Base-by-base conservation (phyloP, 2,888 invertebrate species). In the Drosophila parthenogenetica region DNA sequence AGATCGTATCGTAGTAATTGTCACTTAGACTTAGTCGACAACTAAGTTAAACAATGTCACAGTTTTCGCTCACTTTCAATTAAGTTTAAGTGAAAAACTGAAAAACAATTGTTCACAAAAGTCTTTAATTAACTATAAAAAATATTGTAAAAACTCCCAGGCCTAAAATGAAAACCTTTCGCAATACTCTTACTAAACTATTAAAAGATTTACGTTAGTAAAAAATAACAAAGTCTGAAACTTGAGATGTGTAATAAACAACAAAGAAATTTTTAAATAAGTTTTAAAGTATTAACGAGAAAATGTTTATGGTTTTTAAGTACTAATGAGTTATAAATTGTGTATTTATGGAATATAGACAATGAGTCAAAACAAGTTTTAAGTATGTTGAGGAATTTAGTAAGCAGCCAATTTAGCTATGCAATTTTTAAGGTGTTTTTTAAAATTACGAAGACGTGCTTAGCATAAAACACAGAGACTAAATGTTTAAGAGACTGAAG, bases 41-140 rank as follows among this genome's bases (percentile, higher is more conserved):
- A 48, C 51, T 42, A 25, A 57, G 25, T 55, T 2, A 40, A 40
- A 72, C 17, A 57, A 25, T 37, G 51, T 10, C 14, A 5, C 4
- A 32, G 53, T 19, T 57, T 19, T 22, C 59, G 60, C 53, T 57
- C 45, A 19, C 51, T 42, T 42, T 67, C 42, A 57, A 63, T 48
- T 25, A 29, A 57, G 29, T 19, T 50, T 40, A 68, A 53, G 54
- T 68, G 63, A 58, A 68, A 77, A 73, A 16, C 35, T 54, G 8
- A 45, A 39, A 29, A 48, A 71, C 72, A 67, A 75, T 61, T 72
- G 72, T 40, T 19, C 14, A 57, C 22, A 43, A 66, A 42, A 51
- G 51, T 35, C 53, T 32, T 8, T 51, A 68, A 64, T 73, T 68
- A 57, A 43, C 25, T 55, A 29, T 37, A 10, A 1, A 37, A 54